phyloP scores from a whole-genome alignment of 2,888 invertebrate species.

The Ormyrus thymus region DNA sequence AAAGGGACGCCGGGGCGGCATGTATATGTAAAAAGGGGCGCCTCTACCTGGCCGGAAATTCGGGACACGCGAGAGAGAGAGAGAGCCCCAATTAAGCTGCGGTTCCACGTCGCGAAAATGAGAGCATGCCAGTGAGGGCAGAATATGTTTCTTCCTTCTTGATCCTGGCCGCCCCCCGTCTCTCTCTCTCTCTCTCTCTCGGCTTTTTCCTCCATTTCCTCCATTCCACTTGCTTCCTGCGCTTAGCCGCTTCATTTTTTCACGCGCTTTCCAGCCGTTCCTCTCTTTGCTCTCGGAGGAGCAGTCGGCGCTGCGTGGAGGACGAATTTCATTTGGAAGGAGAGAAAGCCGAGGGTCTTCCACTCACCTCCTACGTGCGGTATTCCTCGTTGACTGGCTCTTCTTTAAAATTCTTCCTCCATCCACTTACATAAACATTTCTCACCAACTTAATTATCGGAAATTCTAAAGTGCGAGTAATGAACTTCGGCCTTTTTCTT shows the following conservation, averaged over 20 bases:
- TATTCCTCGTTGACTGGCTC: constrained; percentile 31
- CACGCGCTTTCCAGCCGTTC: background rate
- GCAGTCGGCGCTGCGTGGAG: constrained; percentile 7
- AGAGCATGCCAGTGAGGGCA: constrained; percentile 44
- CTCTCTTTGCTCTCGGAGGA: background rate
- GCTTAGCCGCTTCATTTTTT: constrained; percentile 27
- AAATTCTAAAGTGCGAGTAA: constrained; percentile 55
- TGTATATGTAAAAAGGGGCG: constrained; percentile 17
- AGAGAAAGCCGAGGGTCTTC: background rate
- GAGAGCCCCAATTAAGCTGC: constrained; percentile 57
- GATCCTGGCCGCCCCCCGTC: constrained; percentile 34
- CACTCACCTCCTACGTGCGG: constrained; percentile 23
- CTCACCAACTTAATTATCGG: constrained; percentile 55
- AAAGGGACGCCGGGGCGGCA: background rate
- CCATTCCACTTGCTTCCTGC: background rate
- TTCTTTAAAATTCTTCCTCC: constrained; percentile 51
- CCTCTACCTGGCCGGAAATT: constrained; percentile 21
- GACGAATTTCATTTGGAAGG: constrained; percentile 50
- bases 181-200: constrained; percentile 19
- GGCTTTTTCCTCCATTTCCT: background rate
- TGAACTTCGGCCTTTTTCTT: constrained; percentile 31
- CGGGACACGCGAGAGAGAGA: constrained; percentile 2
- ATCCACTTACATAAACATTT: constrained; percentile 54
- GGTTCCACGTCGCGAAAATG: constrained; percentile 58
- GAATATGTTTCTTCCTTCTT: constrained; percentile 39